Percentiles rank a stretch among this genome's conserved stretches.
These are phyloP conservation scores for Meles meles DNA, from an alignment of 2,113 vertebrate species.

Conservation along the genomic window DNA sequence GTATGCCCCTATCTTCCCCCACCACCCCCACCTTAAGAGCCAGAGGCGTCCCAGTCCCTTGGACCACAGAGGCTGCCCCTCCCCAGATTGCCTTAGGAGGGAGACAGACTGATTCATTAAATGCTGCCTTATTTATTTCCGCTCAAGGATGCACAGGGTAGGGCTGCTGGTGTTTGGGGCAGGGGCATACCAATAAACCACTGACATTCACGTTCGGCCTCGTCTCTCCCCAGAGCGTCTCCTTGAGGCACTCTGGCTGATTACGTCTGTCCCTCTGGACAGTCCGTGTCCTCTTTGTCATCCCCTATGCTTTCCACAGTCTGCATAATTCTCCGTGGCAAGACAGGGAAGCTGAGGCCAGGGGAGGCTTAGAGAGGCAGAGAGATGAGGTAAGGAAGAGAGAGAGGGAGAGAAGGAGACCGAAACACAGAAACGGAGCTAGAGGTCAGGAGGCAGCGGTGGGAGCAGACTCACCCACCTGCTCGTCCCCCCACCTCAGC, in stretches of 20 bases:
- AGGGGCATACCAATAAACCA: conserved; percentile 64
- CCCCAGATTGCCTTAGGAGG: background rate
- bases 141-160: background rate
- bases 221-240: background rate
- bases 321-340: background rate
- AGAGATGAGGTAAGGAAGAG: background rate
- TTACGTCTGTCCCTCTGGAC: background rate
- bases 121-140: conserved; percentile 69
- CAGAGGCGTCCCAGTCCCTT: background rate
- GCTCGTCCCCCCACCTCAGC: background rate
- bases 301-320: background rate
- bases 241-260: background rate
- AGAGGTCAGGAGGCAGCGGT: background rate
- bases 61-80: background rate
- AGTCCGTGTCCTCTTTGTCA: background rate
- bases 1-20: background rate
- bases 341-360: background rate
- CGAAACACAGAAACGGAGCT: background rate
- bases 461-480: background rate
- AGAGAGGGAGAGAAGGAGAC: background rate
- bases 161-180: conserved; percentile 42
- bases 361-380: background rate
- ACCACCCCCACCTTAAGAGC: background rate
- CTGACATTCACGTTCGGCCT: background rate
- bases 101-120: background rate